Conservation (phyloP, 1,140 invertebrate genomes). For the Monomorium pharaonis region DNA sequence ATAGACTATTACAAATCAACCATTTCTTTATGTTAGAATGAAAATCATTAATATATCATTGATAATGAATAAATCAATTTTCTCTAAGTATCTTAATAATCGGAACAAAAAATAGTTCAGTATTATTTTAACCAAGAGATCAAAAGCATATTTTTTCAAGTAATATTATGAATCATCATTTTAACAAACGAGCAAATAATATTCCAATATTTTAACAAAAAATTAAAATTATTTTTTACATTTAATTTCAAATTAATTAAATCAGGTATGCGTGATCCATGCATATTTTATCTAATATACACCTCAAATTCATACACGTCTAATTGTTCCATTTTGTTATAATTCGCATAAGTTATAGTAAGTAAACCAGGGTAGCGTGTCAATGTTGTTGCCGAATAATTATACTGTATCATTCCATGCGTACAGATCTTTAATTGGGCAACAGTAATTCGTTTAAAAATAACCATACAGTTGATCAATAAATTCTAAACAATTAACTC, state of each 20-base stretch:
- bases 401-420: slow-evolving; percentile 67
- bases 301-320: background rate
- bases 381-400: slow-evolving; percentile 78
- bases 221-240: background rate
- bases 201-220: background rate
- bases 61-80: no score
- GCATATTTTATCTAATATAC: background rate
- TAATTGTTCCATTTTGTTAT: background rate
- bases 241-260: background rate
- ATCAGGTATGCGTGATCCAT: background rate
- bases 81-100: no score
- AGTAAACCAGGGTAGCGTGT: slow-evolving; percentile 83
- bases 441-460: slow-evolving; percentile 61
- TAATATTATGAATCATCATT: background rate
- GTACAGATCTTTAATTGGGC: slow-evolving; percentile 63
- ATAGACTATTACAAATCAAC: no score
- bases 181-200: background rate
- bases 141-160: background rate
- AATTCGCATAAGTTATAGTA: slow-evolving; percentile 77
- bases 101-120: no score
- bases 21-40: no score
- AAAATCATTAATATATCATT: no score
- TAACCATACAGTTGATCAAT: slow-evolving; percentile 14
- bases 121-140: background rate
- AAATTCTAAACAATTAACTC: background rate